Evolutionary conservation across 2,888 invertebrate genomes (phyloP).

Genomic region (Drosophila mimica): DNA sequence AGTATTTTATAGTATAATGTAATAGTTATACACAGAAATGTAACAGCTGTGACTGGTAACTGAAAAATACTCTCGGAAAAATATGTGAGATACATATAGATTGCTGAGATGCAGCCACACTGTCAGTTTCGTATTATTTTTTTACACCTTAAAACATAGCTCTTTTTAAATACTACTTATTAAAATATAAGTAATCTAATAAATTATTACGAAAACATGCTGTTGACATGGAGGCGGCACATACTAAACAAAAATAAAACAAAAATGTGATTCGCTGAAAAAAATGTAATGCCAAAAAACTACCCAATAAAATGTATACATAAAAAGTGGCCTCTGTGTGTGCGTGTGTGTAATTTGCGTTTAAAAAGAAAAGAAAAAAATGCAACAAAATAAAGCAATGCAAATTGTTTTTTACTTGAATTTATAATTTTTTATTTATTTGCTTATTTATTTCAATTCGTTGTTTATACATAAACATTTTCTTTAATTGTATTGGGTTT

Average conservation of each 20-base stretch:
- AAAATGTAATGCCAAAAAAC: conserved; percentile 12
- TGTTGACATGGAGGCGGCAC: not conserved
- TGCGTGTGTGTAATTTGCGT: conserved; percentile 23
- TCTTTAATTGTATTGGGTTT: conserved; percentile 27
- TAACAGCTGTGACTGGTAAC: not conserved
- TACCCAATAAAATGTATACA: conserved; percentile 28
- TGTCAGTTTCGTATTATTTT: conserved; percentile 55
- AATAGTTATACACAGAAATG: not conserved
- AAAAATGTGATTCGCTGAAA: conserved; percentile 31
- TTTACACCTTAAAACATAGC: conserved; percentile 48
- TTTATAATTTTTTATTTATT: not conserved
- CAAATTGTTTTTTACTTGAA: not conserved
- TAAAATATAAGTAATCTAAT: conserved; percentile 19
- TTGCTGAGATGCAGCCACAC: conserved; percentile 45
- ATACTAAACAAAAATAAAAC: not conserved
- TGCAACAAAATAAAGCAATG: not conserved
- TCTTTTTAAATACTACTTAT: conserved; percentile 38
- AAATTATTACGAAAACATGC: conserved; percentile 12
- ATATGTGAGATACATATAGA: conserved; percentile 35
- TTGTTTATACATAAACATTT: conserved; percentile 12
- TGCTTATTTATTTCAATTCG: not conserved
- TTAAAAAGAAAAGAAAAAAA: not conserved
- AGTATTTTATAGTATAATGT: not conserved
- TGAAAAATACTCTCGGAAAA: conserved; percentile 14
- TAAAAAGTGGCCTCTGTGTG: conserved; percentile 29